Evolutionary conservation across 2,113 vertebrate genomes (phyloP).

Genomic region (Rallus limicola): DNA sequence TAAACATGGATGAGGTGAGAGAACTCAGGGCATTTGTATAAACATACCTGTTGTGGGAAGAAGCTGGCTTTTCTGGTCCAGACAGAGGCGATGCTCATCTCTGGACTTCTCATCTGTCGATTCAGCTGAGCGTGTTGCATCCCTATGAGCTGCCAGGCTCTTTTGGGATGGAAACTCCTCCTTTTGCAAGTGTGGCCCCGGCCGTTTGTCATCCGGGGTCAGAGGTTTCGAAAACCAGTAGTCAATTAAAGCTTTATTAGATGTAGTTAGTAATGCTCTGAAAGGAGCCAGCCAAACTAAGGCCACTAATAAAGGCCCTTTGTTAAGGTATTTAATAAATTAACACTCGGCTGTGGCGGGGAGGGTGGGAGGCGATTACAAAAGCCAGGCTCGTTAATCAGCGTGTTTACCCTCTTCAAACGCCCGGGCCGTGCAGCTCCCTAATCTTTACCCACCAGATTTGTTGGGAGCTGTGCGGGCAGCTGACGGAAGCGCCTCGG

Average conservation of each 20-base stretch:
- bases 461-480: neutral
- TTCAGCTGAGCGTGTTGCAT: fast-evolving
- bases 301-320: constrained; percentile 63
- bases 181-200: neutral
- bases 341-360: constrained; percentile 20
- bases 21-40: neutral
- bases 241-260: constrained; percentile 69
- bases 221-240: constrained; percentile 61
- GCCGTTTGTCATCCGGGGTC: constrained; percentile 57
- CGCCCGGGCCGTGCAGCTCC: neutral
- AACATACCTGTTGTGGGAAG: neutral
- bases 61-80: neutral
- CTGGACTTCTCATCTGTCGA: neutral
- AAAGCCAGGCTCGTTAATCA: constrained; percentile 48
- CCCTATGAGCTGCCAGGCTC: neutral
- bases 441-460: constrained; percentile 21
- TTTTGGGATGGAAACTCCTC: constrained; percentile 45
- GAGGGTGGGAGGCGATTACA: constrained; percentile 49
- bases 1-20: neutral
- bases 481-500: constrained; percentile 2
- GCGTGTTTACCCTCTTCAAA: constrained; percentile 42
- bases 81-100: neutral
- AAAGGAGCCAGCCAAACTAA: constrained; percentile 54
- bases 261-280: constrained; percentile 24
- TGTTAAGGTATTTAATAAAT: constrained; percentile 73